Conservation (phyloP, 2,113 vertebrate species). For the Phodopus roborovskii region DNA sequence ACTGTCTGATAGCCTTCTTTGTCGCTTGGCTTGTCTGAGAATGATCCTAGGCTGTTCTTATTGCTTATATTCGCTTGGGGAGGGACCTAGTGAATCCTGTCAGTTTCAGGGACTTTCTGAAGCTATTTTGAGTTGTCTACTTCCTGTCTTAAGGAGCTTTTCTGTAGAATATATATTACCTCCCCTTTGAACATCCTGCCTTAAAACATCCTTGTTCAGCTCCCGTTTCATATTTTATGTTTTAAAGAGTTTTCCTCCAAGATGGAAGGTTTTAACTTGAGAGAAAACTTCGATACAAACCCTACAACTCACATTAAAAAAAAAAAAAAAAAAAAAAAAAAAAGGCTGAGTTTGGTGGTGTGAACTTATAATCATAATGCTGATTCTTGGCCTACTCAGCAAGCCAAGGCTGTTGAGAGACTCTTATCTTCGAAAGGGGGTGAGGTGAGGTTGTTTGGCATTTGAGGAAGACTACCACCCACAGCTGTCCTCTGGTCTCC, state of each 20-base stretch:
- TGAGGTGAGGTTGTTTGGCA: not conserved
- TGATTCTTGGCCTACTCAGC: not conserved
- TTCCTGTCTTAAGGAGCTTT: not conserved
- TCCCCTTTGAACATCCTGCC: not conserved
- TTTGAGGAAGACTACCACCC: not conserved
- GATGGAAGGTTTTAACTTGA: not conserved
- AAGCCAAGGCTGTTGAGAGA: not conserved
- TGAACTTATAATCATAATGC: not conserved
- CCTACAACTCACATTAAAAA: not conserved
- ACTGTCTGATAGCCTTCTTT: not conserved
- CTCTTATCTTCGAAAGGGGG: not conserved
- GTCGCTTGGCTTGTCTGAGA: not conserved
- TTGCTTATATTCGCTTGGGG: not conserved
- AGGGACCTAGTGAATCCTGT: not conserved
- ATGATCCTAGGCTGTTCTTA: not conserved
- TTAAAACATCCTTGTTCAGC: not conserved
- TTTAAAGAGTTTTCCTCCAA: not conserved
- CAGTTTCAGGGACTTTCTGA: not conserved
- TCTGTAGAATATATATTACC: not conserved
- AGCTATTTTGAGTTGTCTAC: not conserved
- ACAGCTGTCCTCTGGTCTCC: not conserved
- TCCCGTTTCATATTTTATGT: not conserved
- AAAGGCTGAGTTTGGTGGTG: not conserved
- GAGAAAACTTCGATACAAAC: not conserved
- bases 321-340: no score